These are phyloP conservation scores for zebrafish (Danio rerio) DNA, from an alignment of 2,113 vertebrate genomes.

Conservation along the genomic window DNA sequence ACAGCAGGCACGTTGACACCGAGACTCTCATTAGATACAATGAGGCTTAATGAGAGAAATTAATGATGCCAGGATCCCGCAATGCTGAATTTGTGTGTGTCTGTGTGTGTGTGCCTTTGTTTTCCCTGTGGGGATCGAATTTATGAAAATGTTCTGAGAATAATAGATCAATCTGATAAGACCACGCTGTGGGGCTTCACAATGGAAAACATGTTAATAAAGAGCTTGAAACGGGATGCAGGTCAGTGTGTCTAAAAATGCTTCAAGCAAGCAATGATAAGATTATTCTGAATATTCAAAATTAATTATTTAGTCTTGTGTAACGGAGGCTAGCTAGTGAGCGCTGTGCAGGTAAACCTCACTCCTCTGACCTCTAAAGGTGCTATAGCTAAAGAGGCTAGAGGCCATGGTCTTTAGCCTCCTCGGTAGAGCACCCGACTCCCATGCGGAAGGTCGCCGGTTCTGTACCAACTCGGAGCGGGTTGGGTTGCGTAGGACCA, in stretches of 20 bases:
- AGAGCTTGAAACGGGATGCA: not conserved
- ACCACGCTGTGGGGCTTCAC: not conserved
- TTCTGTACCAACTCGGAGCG: no score
- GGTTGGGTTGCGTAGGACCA: no score
- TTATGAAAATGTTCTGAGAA: not conserved
- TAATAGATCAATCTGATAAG: not conserved
- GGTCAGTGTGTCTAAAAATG: not conserved
- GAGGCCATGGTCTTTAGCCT: no score
- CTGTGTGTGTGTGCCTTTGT: conserved; percentile 32
- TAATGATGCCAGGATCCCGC: conserved; percentile 22
- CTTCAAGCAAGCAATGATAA: not conserved
- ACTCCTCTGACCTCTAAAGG: no score
- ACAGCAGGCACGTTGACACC: conserved; percentile 31
- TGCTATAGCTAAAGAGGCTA: no score
- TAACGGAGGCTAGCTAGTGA: no score
- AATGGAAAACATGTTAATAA: not conserved
- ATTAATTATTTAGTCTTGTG: not conserved
- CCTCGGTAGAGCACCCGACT: no score
- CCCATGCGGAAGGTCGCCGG: no score
- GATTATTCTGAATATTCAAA: not conserved
- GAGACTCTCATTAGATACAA: conserved; percentile 35
- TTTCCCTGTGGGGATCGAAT: not conserved
- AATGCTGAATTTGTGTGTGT: conserved; percentile 19
- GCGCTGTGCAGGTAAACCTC: no score
- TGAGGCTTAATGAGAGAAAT: conserved; percentile 46